Conservation (phyloP, 2,113 vertebrate species). For the Aix galericulata region DNA sequence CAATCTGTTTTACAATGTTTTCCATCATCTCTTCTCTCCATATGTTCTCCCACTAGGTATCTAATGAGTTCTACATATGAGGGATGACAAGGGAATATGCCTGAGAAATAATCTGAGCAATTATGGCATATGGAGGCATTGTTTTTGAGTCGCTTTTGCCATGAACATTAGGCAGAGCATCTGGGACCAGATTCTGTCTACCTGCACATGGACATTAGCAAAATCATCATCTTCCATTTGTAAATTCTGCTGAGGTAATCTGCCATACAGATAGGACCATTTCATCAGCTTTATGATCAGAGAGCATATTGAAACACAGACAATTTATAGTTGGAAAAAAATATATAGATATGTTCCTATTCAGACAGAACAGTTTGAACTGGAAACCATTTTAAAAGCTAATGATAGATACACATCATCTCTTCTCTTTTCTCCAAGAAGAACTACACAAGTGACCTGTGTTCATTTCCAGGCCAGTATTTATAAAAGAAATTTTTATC, state of each 20-base stretch:
- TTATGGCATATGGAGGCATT: conserved; percentile 66
- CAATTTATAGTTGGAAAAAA: background rate
- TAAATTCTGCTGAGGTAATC: conserved; percentile 45
- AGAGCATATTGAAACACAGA: conserved; percentile 43
- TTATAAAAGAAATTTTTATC: background rate
- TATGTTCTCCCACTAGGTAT: conserved; percentile 78
- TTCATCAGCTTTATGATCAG: conserved; percentile 52
- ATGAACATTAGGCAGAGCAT: conserved; percentile 54
- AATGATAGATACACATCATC: background rate
- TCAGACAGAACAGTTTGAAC: background rate
- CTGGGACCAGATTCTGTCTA: conserved; percentile 63
- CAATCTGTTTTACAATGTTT: conserved; percentile 56
- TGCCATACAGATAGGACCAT: conserved; percentile 24
- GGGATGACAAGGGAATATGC: conserved; percentile 71
- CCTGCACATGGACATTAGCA: conserved; percentile 55
- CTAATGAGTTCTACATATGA: conserved; percentile 76
- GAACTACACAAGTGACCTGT: background rate
- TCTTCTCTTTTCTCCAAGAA: background rate
- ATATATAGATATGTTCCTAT: background rate
- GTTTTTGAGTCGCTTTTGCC: conserved; percentile 67
- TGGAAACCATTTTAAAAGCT: conserved; percentile 1
- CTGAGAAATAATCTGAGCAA: conserved; percentile 72
- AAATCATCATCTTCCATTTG: conserved; percentile 42
- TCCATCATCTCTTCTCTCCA: conserved; percentile 68
- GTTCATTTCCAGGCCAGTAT: background rate